Base-by-base conservation (phyloP, 2,113 vertebrate species). In the Calypte anna region DNA sequence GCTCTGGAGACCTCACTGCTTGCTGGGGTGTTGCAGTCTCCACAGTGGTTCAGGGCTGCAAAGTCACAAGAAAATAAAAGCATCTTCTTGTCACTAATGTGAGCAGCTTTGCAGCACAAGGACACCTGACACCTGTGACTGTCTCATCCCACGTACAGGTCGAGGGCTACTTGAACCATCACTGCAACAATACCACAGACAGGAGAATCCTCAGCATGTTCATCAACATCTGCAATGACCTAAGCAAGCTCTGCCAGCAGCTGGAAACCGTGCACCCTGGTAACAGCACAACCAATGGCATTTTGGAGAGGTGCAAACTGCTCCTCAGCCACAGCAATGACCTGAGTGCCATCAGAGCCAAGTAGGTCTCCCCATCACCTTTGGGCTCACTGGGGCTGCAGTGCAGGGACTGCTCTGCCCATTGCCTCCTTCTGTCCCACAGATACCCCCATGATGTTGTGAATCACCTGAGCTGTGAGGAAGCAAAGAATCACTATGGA, bases 361-460 rank as follows among this genome's bases (percentile, higher is more conserved):
- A 96, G 98, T 98, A 94, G 89, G 98, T 94, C 9, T n/a, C 75
- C 31, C 53, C 30, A 4, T 61, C 57, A 30, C 66, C 80, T 88
- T 48, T 5, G 55, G n/a, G n/a, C 51, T 76, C 63, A 10, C 43
- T 12, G 9, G 74, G 58, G 14, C 2, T 62, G 30, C 23, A 6
- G 2, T 46, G 59, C 72, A 69, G 50, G 14, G 10, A 21, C 20
- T 14, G 2, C 30, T 61, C 66, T 58, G 68, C 55, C 48, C 30
- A 2, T 24, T 27, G 33, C 58, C 68, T 63, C 80, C 63, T 64
- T 6, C 27, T 76, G 19, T 28, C 64, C 59, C 23, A 12, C 96
- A 98, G 98, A 38, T 98, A 98, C 61, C 98, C 98, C 3, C 98
- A 98, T 0, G 97, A 98, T 2, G 97, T 97, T 72, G 96, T 98